Conservation (phyloP, 2,888 invertebrate genomes). For the Philereme vetulata region DNA sequence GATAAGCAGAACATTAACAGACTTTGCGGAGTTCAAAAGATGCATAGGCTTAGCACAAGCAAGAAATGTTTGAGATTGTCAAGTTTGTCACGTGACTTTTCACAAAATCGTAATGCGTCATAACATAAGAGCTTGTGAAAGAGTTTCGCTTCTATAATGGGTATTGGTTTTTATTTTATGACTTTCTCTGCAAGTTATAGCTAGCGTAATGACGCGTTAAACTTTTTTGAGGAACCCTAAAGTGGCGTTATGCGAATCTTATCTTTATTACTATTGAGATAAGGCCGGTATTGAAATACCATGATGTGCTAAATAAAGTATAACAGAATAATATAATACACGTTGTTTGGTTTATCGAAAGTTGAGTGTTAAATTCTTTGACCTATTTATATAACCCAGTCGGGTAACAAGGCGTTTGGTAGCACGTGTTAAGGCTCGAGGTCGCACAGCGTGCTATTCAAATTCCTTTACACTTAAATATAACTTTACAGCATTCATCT, state of each 20-base stretch:
- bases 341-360: not conserved
- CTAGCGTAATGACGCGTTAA: slow-evolving; percentile 57
- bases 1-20: too few species aligned
- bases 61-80: too few species aligned
- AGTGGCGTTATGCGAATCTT: slow-evolving; percentile 42
- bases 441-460: too few species aligned
- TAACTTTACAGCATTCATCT: too few species aligned
- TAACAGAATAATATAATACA: slow-evolving; percentile 1
- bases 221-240: slow-evolving; percentile 45
- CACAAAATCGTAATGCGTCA: too few species aligned
- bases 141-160: slow-evolving; percentile 16
- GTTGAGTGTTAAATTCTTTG: not conserved
- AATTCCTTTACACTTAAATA: too few species aligned
- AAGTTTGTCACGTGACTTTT: too few species aligned
- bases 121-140: not conserved
- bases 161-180: slow-evolving; percentile 48
- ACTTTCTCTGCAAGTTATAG: slow-evolving; percentile 60
- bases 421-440: too few species aligned
- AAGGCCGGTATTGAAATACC: slow-evolving; percentile 15
- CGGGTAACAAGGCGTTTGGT: too few species aligned
- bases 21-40: too few species aligned
- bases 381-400: not conserved
- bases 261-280: slow-evolving; percentile 42
- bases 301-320: slow-evolving; percentile 6
- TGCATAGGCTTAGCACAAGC: too few species aligned